Conservation (phyloP, 92 coral and sea anemone species). For the Bergia puertoricense region DNA sequence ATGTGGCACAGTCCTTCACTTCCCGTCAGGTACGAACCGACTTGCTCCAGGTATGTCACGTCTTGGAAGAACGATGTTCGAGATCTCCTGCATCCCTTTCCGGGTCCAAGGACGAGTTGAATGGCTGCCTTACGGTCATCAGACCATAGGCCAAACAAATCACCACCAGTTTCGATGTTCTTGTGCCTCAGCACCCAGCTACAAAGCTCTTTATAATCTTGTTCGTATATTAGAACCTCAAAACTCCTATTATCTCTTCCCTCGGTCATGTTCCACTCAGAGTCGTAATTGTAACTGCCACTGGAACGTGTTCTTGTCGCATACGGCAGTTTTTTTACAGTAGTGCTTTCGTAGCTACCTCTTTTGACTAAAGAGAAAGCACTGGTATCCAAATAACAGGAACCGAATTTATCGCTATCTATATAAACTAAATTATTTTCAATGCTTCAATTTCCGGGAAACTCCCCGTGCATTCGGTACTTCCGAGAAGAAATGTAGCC, state of each 20-base stretch:
- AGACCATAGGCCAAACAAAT: conserved; percentile 81
- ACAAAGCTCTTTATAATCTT: conserved; percentile 54
- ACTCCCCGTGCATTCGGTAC: too few relatives aligned
- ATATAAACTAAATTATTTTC: too few relatives aligned
- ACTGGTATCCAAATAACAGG: too few relatives aligned
- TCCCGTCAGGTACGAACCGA: conserved; percentile 59
- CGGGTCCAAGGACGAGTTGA: conserved; percentile 83
- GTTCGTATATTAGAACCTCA: conserved; percentile 58
- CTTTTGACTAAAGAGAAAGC: too few relatives aligned
- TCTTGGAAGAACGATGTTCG: conserved; percentile 74
- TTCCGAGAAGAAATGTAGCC: too few relatives aligned
- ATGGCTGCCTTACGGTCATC: conserved; percentile 67
- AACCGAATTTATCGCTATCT: too few relatives aligned
- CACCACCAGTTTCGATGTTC: conserved; percentile 81
- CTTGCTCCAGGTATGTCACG: conserved; percentile 61
- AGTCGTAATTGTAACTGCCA: too few relatives aligned
- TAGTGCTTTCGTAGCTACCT: too few relatives aligned
- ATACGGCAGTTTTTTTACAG: too few relatives aligned
- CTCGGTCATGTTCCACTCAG: too few relatives aligned
- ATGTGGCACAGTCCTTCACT: conserved; percentile 83
- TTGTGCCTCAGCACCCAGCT: conserved; percentile 53
- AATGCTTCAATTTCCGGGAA: too few relatives aligned
- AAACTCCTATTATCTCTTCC: conserved; percentile 4
- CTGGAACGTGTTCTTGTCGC: too few relatives aligned
- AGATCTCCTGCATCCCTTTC: conserved; percentile 60